Conservation (phyloP, 2,113 vertebrate species). For the Rhinolophus ferrumequinum region DNA sequence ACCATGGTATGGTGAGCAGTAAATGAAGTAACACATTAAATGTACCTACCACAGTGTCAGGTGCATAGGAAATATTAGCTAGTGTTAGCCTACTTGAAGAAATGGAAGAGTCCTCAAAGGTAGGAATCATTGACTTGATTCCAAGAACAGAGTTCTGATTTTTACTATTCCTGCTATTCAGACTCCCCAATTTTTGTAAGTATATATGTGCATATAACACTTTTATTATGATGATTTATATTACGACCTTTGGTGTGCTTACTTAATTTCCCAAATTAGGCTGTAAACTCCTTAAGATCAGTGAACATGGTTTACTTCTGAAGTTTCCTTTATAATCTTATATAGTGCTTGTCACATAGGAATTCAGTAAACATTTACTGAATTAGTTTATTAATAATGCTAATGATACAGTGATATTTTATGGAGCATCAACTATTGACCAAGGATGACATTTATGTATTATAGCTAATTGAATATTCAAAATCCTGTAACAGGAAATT, state of each 20-base stretch:
- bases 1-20: background rate
- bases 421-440: background rate
- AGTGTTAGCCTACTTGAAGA: background rate
- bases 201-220: background rate
- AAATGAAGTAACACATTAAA: background rate
- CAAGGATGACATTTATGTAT: background rate
- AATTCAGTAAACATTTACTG: background rate
- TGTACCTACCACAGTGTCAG: too few relatives aligned
- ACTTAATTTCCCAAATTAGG: conserved; percentile 4
- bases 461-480: background rate
- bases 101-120: background rate
- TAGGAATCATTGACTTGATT: background rate
- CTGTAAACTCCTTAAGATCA: background rate
- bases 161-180: background rate
- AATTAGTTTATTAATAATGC: background rate
- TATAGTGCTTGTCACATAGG: background rate
- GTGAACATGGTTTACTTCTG: background rate
- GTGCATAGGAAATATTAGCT: background rate
- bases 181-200: background rate
- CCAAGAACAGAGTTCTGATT: background rate
- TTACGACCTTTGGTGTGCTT: background rate
- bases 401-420: background rate
- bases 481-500: background rate
- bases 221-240: background rate
- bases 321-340: background rate